A percentile compares a stretch with the other conserved stretches of the same genome.
phyloP scores from a whole-genome alignment of 2,797 vertebrate genomes.

The Myotis pilosus region DNA sequence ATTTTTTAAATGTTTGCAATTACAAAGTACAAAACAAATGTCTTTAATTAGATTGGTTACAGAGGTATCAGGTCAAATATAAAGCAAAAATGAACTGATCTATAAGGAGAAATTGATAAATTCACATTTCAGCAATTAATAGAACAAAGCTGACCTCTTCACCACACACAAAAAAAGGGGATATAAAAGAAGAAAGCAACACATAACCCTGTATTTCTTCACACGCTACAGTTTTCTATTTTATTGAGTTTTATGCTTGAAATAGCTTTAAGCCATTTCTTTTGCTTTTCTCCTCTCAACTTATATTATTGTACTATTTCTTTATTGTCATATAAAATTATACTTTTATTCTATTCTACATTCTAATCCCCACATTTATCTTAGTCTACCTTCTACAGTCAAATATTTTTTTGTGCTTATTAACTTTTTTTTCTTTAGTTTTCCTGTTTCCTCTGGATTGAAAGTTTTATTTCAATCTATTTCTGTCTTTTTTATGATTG shows the following conservation, averaged over 20 bases:
- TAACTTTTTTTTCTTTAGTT: neutral
- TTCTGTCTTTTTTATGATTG: neutral
- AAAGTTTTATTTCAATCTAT: neutral
- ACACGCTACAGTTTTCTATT: neutral
- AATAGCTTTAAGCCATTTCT: neutral
- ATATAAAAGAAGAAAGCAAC: neutral
- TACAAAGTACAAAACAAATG: neutral
- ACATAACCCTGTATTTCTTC: neutral
- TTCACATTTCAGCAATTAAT: neutral
- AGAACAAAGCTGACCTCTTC: neutral
- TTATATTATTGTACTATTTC: neutral
- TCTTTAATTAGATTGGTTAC: neutral
- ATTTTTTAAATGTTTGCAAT: neutral
- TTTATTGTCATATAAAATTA: neutral
- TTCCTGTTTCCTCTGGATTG: neutral
- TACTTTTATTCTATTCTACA: neutral
- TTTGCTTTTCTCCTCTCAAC: neutral
- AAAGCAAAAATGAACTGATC: neutral
- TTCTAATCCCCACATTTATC: neutral
- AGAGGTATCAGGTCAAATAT: neutral
- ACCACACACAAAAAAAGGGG: neutral
- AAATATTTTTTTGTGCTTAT: neutral
- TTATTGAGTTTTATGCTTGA: neutral
- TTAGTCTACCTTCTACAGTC: neutral
- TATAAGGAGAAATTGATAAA: neutral